Evolutionary conservation across 2,113 vertebrate species (phyloP), one percentile per base, ranked within the genome.

Genomic region (Saccopteryx bilineata): DNA sequence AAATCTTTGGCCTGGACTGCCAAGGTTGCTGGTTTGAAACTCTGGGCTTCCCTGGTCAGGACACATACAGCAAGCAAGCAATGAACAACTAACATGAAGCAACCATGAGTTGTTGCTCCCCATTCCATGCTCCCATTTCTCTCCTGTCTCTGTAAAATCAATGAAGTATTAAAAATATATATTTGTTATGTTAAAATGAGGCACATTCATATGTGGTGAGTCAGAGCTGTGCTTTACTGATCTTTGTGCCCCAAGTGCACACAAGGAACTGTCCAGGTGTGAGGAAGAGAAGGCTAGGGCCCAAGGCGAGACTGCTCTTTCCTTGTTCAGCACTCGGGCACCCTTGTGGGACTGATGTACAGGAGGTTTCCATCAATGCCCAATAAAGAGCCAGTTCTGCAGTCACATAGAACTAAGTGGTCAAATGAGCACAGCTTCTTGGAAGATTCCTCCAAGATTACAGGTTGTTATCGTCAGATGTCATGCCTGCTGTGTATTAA

Each of bases 401-500:
- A 86, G 33, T 39, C 58, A 54, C 3, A 18, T 1, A 89, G 33
- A 87, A 46, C 48, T 87, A 26, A 78, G 66, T 28, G 72, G 28
- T 56, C 74, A 87, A 52, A 78, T 68, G 31, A 81, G 21, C 33
- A 75, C 5, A 84, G 52, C 19, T 23, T 69, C 68, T 46, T 13
- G 23, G n/a, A 23, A 91, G 78, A 71, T 54, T 65, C 66, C 50
- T 54, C 66, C 39, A 81, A n/a, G 81, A 90, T 87, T 80, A 46
- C 18, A 84, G 39, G 33, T 56, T 6, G 14, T 94, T 66, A 58
- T 0, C 87, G 48, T 89, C 79, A 91, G 87, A 94, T 78, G n/a
- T 31, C 68, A 5, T 50, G 50, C 85, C 96, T 96, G 33, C 89
- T 94, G 93, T 84, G 28, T 86, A 46, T 91, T 88, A 96, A 95